phyloP scores from a whole-genome alignment of 2,888 invertebrate genomes.

The Merodon equestris region DNA sequence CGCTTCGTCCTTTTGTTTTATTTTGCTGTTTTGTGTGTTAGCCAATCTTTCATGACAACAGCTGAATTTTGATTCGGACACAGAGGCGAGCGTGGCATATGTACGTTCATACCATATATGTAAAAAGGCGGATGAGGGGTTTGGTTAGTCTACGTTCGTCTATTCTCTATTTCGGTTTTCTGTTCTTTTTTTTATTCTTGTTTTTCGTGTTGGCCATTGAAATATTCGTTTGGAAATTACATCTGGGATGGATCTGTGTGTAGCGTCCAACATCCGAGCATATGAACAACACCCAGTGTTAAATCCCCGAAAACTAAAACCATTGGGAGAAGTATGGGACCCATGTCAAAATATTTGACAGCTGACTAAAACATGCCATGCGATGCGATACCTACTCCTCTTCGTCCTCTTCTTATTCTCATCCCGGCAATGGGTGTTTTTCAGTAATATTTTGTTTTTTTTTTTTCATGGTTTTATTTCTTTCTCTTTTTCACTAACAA shows the following conservation, averaged over 20 bases:
- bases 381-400: slow-evolving; percentile 69
- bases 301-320: slow-evolving; percentile 67
- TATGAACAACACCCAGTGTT: slow-evolving; percentile 54
- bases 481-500: no score
- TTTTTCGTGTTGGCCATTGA: slow-evolving; percentile 31
- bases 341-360: slow-evolving; percentile 80
- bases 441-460: no score
- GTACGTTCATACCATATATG: no score
- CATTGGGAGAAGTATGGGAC: slow-evolving; percentile 73
- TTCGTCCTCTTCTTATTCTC: slow-evolving; percentile 36
- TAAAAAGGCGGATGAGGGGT: slow-evolving; percentile 56
- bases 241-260: slow-evolving; percentile 57
- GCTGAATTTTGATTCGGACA: slow-evolving; percentile 68
- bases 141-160: slow-evolving; percentile 59
- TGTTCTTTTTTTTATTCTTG: slow-evolving; percentile 8
- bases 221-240: slow-evolving; percentile 59
- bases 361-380: slow-evolving; percentile 79
- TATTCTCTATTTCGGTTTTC: slow-evolving; percentile 26
- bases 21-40: slow-evolving; percentile 40
- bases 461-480: no score
- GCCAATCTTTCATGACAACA: slow-evolving; percentile 67
- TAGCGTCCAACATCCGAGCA: slow-evolving; percentile 23
- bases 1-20: slow-evolving; percentile 22
- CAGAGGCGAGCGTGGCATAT: slow-evolving; percentile 57
- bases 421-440: background rate